Percentiles rank a stretch among this genome's conserved stretches.
These are phyloP conservation scores for Tinea semifulvella DNA, from an alignment of 2,888 invertebrate species.

Conservation along the genomic window DNA sequence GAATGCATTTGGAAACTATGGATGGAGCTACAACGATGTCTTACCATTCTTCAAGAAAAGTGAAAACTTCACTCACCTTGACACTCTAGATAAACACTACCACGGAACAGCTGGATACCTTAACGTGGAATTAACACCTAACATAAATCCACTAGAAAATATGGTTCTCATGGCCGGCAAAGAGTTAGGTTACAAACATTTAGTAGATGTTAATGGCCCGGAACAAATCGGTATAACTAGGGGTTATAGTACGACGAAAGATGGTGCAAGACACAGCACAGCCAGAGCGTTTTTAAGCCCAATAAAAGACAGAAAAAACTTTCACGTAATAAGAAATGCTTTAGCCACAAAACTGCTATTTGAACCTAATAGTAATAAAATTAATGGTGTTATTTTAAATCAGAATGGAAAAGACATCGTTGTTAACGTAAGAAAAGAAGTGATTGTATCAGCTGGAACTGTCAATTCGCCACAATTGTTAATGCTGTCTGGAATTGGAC, in stretches of 20 bases:
- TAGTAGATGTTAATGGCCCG: constrained; percentile 44
- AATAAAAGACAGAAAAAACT: constrained; percentile 39
- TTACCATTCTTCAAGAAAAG: constrained; percentile 59
- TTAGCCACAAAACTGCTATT: constrained; percentile 63
- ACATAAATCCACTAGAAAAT: constrained; percentile 28
- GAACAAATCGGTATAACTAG: constrained; percentile 57
- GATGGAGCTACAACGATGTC: constrained; percentile 67
- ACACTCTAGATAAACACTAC: constrained; percentile 27
- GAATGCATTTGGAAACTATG: constrained; percentile 57
- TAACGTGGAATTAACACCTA: constrained; percentile 35
- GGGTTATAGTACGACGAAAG: constrained; percentile 46
- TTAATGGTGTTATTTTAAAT: constrained; percentile 43
- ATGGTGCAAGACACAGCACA: constrained; percentile 56
- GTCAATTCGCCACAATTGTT: constrained; percentile 61
- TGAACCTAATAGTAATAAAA: constrained; percentile 47
- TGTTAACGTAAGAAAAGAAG: constrained; percentile 49
- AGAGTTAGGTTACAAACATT: constrained; percentile 45
- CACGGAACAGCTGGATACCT: constrained; percentile 46
- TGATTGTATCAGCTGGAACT: constrained; percentile 57
- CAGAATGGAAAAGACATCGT: constrained; percentile 37
- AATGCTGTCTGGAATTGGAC: constrained; percentile 62
- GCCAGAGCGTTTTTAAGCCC: constrained; percentile 60
- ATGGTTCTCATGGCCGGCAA: constrained; percentile 39
- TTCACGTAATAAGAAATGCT: constrained; percentile 57
- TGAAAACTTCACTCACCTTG: constrained; percentile 37